Evolutionary conservation across 2,113 vertebrate species (phyloP), one percentile per base, ranked within the genome.

Genomic region (Gambusia affinis): DNA sequence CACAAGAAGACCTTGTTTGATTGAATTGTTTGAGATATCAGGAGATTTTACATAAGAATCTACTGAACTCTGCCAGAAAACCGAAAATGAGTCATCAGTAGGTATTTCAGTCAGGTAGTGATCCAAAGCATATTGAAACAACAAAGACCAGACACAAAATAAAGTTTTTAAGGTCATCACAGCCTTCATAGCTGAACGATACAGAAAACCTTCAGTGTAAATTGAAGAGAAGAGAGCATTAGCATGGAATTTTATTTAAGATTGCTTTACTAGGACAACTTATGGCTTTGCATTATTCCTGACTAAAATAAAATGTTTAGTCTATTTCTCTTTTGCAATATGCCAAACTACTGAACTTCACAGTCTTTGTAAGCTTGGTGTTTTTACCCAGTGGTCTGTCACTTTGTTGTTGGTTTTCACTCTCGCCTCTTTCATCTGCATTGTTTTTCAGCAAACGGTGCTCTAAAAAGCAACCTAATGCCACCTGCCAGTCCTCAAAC

Each of bases 401-500:
- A 33, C 19, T 33, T 57, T 57, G 6, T 30, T 19, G 39, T 19
- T 67, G 11, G 30, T 17, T 17, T 54, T 54, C 42, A 39, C 24
- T 65, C 12, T 65, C 24, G 22, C 64, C 39, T 37, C 24, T 67
- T 67, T 67, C 37, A 42, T 44, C n/a, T 33, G 67, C 29, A n/a
- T 31, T 68, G 42, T 54, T 51, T 31, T n/a, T 33, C 11, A 69
- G 44, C 22, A 69, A 57, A 69, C 8, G 39, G 35, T n/a, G 33
- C 22, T 42, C 64, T 66, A 66, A 44, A 51, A 31, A 30, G 11
- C 67, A 57, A n/a, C 30, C 30, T 70, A 70, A 70, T 35, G 30
- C 51, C 30, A 70, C 24, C 51, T 60, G 51, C 54, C 51, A 60
- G 57, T 70, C 68, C 37, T 60, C 68, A 57, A 70, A 27, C 31